These are phyloP conservation scores for Corticium candelabrum DNA, from an alignment of 37 sponge, comb jelly and placozoan species.

Conservation along the genomic window DNA sequence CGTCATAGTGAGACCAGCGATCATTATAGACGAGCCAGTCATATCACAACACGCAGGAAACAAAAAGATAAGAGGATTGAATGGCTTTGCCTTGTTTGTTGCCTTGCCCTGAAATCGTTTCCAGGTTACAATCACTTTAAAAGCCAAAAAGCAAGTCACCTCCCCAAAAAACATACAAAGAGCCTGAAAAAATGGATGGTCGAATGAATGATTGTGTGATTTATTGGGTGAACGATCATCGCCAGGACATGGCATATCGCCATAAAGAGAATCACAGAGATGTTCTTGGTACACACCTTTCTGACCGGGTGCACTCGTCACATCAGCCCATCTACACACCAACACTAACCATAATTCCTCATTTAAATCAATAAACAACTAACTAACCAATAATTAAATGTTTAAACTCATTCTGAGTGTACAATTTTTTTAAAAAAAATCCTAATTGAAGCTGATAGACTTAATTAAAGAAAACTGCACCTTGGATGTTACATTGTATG, in stretches of 20 bases:
- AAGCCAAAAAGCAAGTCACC: slow-evolving; percentile 69
- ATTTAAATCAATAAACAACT: too few species aligned
- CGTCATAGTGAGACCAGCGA: slow-evolving; percentile 87
- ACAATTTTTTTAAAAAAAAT: too few species aligned
- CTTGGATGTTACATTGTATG: too few species aligned
- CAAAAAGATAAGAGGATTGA: slow-evolving; percentile 82
- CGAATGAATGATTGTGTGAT: slow-evolving; percentile 49
- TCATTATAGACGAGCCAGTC: slow-evolving; percentile 67
- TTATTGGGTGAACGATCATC: too few species aligned
- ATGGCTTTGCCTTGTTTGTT: slow-evolving; percentile 55
- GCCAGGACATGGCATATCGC: neutral
- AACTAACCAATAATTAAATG: too few species aligned
- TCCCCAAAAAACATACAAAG: slow-evolving; percentile 91
- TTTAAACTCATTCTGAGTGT: too few species aligned
- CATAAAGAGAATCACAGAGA: neutral
- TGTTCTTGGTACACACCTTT: neutral
- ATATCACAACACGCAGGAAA: slow-evolving; percentile 88
- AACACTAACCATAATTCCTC: too few species aligned
- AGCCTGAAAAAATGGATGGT: slow-evolving; percentile 85
- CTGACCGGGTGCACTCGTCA: neutral
- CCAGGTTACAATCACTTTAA: slow-evolving; percentile 23
- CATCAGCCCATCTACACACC: neutral
- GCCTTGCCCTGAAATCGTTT: neutral
- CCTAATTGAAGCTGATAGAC: too few species aligned
- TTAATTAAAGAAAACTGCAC: too few species aligned